These are phyloP conservation scores for Molossus alvarezi DNA, from an alignment of 2,797 vertebrate species.

Conservation along the genomic window DNA sequence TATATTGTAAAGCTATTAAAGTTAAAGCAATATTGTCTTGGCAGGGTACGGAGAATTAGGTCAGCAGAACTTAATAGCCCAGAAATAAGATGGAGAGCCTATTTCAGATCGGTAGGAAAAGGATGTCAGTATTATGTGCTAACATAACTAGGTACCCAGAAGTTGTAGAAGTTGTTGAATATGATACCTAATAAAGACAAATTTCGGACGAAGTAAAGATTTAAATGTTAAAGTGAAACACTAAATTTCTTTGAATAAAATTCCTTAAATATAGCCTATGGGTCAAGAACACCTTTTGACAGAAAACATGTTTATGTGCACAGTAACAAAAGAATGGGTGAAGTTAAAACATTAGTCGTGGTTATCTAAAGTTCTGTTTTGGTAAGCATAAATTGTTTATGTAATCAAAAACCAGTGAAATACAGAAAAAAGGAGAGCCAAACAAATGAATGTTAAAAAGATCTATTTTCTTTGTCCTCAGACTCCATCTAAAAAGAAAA, in stretches of 20 bases:
- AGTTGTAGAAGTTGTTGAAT: not conserved
- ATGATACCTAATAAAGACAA: not conserved
- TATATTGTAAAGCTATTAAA: not conserved
- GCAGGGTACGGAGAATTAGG: not conserved
- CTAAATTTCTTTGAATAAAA: not conserved
- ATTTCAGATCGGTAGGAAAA: constrained; percentile 19
- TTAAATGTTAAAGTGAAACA: constrained; percentile 36
- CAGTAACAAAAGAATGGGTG: not conserved
- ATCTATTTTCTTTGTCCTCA: constrained; percentile 78
- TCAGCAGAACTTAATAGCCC: not conserved
- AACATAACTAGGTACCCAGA: not conserved
- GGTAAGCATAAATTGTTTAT: not conserved
- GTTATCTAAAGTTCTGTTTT: not conserved
- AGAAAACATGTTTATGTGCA: not conserved
- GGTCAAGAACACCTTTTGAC: not conserved
- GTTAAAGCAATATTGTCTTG: not conserved
- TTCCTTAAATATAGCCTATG: not conserved
- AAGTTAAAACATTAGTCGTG: not conserved
- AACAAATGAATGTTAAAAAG: not conserved
- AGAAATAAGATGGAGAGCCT: not conserved
- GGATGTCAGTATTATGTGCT: not conserved
- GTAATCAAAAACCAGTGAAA: not conserved
- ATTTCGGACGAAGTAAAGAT: constrained; percentile 9
- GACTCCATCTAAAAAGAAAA: constrained; percentile 99
- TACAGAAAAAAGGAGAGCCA: not conserved